Evolutionary conservation across 1,140 invertebrate species (phyloP).

Genomic region (Nixonia krombeini): DNA sequence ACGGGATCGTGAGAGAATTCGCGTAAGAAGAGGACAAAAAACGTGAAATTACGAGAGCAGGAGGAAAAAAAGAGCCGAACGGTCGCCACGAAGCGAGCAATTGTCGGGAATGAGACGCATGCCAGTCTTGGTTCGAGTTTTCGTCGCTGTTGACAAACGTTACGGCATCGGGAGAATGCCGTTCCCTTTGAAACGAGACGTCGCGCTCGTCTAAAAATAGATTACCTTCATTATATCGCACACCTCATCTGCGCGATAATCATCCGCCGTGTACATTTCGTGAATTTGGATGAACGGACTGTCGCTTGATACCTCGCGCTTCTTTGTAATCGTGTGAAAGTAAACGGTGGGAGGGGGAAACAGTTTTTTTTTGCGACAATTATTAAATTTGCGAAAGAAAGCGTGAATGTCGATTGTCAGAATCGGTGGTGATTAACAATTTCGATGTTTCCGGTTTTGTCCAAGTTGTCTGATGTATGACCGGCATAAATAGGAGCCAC

Average conservation of each 20-base stretch:
- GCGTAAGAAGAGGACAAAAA: conserved; percentile 31
- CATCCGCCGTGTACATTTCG: neutral
- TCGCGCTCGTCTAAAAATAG: conserved; percentile 3
- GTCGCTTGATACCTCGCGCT: neutral
- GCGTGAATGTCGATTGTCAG: no score
- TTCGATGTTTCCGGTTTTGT: no score
- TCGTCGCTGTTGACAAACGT: conserved; percentile 3
- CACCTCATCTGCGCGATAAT: neutral
- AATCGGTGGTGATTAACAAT: no score
- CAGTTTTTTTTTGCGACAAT: no score
- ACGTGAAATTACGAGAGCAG: conserved; percentile 12
- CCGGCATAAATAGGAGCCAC: conserved; percentile 10
- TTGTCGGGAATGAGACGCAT: conserved; percentile 14
- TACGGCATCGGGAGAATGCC: conserved; percentile 5
- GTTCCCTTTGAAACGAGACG: conserved; percentile 2
- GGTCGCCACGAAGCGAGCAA: conserved; percentile 8
- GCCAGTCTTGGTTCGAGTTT: conserved; percentile 13
- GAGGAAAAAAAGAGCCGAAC: conserved; percentile 19
- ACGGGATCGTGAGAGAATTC: conserved; percentile 58
- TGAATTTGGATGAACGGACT: neutral
- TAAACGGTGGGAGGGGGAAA: no score
- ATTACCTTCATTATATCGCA: conserved; percentile 1
- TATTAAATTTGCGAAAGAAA: no score
- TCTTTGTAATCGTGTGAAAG: no score
- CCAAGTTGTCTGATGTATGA: no score